Base-by-base conservation (phyloP, 2,797 vertebrate genomes). In the Pitangus sulphuratus region DNA sequence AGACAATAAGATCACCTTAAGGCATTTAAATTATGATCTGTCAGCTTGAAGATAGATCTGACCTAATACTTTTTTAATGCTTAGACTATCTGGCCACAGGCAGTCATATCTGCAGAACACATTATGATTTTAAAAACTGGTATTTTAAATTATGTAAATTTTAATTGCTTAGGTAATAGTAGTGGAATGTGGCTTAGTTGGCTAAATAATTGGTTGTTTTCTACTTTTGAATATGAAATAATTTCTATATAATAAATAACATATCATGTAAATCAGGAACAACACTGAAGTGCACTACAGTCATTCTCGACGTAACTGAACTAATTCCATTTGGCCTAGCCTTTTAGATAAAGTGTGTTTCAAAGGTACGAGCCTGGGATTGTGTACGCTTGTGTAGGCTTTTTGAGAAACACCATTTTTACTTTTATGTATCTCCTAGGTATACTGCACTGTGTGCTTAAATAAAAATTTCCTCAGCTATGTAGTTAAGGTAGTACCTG, bases 1-100 rank as follows among this genome's bases (percentile, higher is more conserved):
- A 98, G 97, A 98, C 97, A 97, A 95, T 97, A 98, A 98, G 94
- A 96, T 96, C 97, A 97, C 96, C 97, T 98, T 92, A 91, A 97
- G 97, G 98, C 98, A 75, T 95, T 97, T 96, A 97, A 97, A 95
- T 98, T 97, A 96, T 96, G 96, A 97, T 98, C 96, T 98, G 98
- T 98, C 98, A 98, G 95, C 91, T 95, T 97, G 94, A 97, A 97
- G 97, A 96, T 96, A 97, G 95, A 92, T 97, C 95, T 98, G 98
- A 98, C 98, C 97, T 98, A 97, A 98, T 82, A 74, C 66, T 96
- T 95, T 89, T 96, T 97, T 94, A 93, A 91, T 91, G 85, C 90
- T 96, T 92, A 84, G 72, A 79, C 81, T 97, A 9, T 96, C 89
- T 97, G 96, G 93, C 97, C 95, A 91, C 87, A 96, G 97, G 96